These are phyloP conservation scores for Lophotis ruficrista DNA, from an alignment of 2,113 vertebrate species.

Conservation along the genomic window DNA sequence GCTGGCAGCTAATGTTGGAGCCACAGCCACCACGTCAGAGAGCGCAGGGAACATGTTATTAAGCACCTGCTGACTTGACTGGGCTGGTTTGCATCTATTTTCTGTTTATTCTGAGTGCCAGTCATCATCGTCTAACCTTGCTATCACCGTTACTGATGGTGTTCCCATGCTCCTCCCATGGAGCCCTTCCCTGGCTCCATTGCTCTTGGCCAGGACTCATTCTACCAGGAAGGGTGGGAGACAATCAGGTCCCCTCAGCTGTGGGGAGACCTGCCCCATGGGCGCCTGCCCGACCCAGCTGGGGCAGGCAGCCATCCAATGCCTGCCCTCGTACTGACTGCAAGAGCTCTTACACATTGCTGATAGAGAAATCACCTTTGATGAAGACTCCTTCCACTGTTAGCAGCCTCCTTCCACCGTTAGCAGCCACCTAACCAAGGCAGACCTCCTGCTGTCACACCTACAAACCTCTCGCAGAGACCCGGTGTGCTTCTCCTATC, in stretches of 20 bases:
- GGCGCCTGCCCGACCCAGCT: fast-evolving
- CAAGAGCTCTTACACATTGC: neutral
- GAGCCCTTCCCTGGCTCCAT: neutral
- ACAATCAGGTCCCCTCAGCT: neutral
- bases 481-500: neutral
- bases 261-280: fast-evolving
- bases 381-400: neutral
- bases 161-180: neutral
- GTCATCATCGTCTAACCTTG: neutral
- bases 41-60: neutral
- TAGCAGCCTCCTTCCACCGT: neutral
- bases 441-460: neutral
- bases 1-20: neutral
- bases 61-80: neutral
- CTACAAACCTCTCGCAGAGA: neutral
- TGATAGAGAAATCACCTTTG: neutral
- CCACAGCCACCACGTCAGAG: neutral
- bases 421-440: neutral
- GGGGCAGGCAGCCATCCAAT: neutral
- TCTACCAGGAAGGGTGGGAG: neutral
- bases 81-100: neutral
- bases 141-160: neutral
- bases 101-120: neutral
- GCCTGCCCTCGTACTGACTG: neutral
- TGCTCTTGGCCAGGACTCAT: neutral